These are phyloP conservation scores for Gasterosteus aculeatus DNA, from an alignment of 2,113 vertebrate genomes.

Conservation along the genomic window DNA sequence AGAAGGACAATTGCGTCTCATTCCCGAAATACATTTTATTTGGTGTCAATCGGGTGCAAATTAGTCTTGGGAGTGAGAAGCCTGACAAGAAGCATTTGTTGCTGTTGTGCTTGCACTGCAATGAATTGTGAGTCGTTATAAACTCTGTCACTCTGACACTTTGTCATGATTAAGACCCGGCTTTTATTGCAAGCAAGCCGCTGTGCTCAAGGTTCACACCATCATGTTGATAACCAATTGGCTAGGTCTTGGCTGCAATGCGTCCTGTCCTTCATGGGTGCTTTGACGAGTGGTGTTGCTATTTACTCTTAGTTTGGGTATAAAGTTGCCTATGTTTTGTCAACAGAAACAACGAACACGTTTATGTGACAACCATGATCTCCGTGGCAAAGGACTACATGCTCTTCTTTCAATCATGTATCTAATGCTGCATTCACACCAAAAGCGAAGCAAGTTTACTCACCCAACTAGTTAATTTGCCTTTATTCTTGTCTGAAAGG, in stretches of 20 bases:
- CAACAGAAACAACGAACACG: too few relatives aligned
- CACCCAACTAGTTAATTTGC: too few relatives aligned
- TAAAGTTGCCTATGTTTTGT: too few relatives aligned
- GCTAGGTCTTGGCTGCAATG: not conserved
- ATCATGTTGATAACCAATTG: not conserved
- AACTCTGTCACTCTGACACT: not conserved
- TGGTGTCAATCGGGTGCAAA: constrained; percentile 39
- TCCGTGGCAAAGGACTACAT: not conserved
- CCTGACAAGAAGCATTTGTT: not conserved
- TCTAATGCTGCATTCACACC: not conserved
- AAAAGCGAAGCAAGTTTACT: too few relatives aligned
- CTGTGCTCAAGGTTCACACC: not conserved
- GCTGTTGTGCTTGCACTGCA: not conserved
- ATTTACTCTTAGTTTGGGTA: too few relatives aligned
- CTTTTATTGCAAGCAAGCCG: not conserved
- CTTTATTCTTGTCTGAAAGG: too few relatives aligned
- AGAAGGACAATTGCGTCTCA: constrained; percentile 27
- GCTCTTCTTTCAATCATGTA: not conserved
- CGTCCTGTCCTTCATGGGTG: too few relatives aligned
- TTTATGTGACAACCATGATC: too few relatives aligned
- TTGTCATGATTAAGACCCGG: constrained; percentile 4
- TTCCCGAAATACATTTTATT: constrained; percentile 43
- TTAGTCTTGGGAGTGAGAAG: constrained; percentile 45
- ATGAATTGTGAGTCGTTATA: not conserved
- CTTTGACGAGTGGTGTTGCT: too few relatives aligned